phyloP scores from a whole-genome alignment of 2,797 vertebrate species.

The Anguilla anguilla region DNA sequence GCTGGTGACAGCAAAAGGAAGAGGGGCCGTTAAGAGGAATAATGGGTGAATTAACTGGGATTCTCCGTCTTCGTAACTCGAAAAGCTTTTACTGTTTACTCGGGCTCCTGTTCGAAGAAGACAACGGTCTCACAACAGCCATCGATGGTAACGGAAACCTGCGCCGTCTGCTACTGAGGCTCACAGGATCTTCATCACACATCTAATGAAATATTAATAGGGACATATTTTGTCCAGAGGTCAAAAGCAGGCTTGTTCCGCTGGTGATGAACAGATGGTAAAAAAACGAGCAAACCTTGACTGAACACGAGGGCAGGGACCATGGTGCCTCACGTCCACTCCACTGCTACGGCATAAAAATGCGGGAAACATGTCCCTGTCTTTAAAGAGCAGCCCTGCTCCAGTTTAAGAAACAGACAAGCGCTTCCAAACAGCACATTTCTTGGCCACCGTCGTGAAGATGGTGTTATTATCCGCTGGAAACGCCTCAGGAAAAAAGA shows the following conservation, averaged over 20 bases:
- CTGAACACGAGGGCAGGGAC: slow-evolving; percentile 40
- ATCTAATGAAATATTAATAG: slow-evolving; percentile 36
- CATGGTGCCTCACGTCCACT: slow-evolving; percentile 36
- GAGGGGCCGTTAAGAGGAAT: slow-evolving; percentile 40
- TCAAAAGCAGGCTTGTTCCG: slow-evolving; percentile 24
- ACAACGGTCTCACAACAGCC: slow-evolving; percentile 44
- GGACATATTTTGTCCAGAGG: slow-evolving; percentile 19
- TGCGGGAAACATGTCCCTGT: slow-evolving; percentile 57
- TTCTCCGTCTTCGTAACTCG: not conserved
- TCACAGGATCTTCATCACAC: slow-evolving; percentile 2
- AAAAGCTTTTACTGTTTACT: slow-evolving; percentile 47
- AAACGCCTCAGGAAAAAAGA: slow-evolving; percentile 46
- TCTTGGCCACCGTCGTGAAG: slow-evolving; percentile 49
- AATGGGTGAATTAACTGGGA: slow-evolving; percentile 55
- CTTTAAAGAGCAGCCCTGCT: slow-evolving; percentile 51
- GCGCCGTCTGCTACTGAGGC: slow-evolving; percentile 43
- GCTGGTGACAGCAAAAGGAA: slow-evolving; percentile 40
- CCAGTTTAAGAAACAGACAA: slow-evolving; percentile 50
- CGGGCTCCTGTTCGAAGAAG: slow-evolving; percentile 52
- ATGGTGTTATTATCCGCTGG: slow-evolving; percentile 57
- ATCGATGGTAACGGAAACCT: slow-evolving; percentile 43
- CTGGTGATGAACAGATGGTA: slow-evolving; percentile 19
- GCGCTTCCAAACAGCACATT: slow-evolving; percentile 56
- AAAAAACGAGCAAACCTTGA: slow-evolving; percentile 43
- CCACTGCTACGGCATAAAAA: slow-evolving; percentile 44